Evolutionary conservation across 2,888 invertebrate genomes (phyloP), one percentile per base, ranked within the genome.

Genomic region (Anticlea derivata): DNA sequence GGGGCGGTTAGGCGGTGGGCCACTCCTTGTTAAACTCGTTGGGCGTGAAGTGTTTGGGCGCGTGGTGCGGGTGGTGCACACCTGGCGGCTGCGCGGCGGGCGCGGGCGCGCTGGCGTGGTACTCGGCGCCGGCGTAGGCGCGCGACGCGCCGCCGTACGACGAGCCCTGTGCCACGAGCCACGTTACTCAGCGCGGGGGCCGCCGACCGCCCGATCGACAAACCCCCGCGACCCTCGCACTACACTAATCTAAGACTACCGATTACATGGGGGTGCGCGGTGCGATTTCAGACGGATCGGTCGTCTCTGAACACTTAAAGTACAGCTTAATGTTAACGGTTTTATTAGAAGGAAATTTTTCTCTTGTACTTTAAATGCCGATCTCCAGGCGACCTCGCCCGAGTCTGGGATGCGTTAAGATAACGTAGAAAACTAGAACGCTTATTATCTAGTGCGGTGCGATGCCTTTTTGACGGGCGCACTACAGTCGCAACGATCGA

Each of bases 331-430:
- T 75, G 86, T 85, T 88, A 87, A 77, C 26, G 44, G 27, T 50
- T 84, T 81, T 79, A 80, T 89, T 87, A 87, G 79, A 80, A 81
- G 86, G 80, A 84, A 86, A 88, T 86, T 27, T 11, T 89, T 88
- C 87, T 89, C 89, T 88, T 90, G 90, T 89, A 90, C 89, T 90
- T 89, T 89, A 89, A 89, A 88, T 89, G 89, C 88, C 88, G 86
- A 88, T 84, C 80, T 79, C 75, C 87, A 86, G 87, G 82, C 64
- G 78, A 80, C 79, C 88, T 84, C 88, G 80, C 78, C 80, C 82
- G 82, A 76, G 78, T 81, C 83, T 79, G 76, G 76, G 78, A 83
- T 66, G 70, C 84, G 76, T 77, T 76, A 81, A 75, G n/a, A 78
- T 54, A 51, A 59, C 59, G 70, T 79, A 73, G 75, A 83, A 75